Base-by-base conservation (phyloP, 2,113 vertebrate species). In the Limnothrissa miodon region DNA sequence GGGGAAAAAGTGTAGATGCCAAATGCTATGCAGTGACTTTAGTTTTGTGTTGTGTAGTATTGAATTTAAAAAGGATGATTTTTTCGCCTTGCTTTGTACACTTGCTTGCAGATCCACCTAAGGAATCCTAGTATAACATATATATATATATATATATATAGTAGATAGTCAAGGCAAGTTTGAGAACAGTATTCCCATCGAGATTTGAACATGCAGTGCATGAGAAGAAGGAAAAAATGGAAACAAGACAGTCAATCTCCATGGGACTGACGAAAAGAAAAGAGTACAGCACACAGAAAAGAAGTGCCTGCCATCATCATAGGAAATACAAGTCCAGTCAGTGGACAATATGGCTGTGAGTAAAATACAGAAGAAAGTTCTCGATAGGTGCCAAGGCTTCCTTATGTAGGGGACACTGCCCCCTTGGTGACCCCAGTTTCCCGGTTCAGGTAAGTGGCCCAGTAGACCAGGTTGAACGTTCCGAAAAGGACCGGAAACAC, bases 401-500 rank as follows among this genome's bases (percentile, higher is more conserved):
- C 78, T 91, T 94, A 97, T 88, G 96, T 96, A 51, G 95, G 92
- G 81, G 94, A 95, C 88, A 92, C 89, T 1, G 95, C 95, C 90
- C 95, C 96, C 94, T 97, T 98, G 87, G 97, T 96, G 79, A 97
- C 96, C 0, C 2, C 42, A 42, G 96, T 97, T 88, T 99, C 98
- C 93, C 97, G 95, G 92, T 99, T 99, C 92, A 99, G 95, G 94
- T 99, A 99, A 0, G 97, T 98, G 66, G 97, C 97, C 98, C 98
- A 99, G 93, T 99, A 99, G 70, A 99, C 97, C 84, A 99, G 93
- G 92, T 99, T 99, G 91, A 99, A 99, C 84, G 97, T 98, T 90
- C 97, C 97, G 87, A 99, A 99, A 66, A 98, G 91, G 78, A 99
- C 93, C 0, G 98, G 98, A 87, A 99, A 99, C 84, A 99, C 96